Conservation (phyloP, 2,888 invertebrate species). For the Spisula subtruncata region DNA sequence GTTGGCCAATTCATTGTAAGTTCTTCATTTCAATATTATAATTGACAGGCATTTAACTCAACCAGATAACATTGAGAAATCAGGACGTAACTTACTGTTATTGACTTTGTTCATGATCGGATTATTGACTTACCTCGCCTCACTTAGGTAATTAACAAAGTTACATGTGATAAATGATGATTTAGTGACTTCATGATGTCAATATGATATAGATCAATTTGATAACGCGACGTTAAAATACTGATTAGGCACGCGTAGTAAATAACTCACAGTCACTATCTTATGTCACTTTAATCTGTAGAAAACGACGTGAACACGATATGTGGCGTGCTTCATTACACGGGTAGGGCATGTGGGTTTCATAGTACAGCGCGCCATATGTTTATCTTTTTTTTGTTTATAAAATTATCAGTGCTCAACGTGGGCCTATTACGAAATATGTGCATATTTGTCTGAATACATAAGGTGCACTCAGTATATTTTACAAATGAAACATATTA, state of each 20-base stretch:
- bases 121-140: neutral
- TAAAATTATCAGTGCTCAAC: too few relatives aligned
- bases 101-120: neutral
- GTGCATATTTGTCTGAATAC: too few relatives aligned
- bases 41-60: conserved; percentile 5
- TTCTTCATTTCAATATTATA: neutral
- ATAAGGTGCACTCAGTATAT: too few relatives aligned
- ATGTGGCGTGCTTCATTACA: neutral
- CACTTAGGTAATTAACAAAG: neutral
- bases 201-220: neutral
- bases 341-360: neutral
- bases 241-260: neutral
- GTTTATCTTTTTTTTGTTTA: too few relatives aligned
- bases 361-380: neutral
- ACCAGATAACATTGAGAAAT: neutral
- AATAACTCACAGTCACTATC: neutral
- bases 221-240: neutral
- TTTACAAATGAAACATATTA: too few relatives aligned
- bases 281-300: neutral
- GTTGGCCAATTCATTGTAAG: neutral
- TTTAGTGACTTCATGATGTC: neutral
- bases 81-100: neutral
- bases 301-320: neutral
- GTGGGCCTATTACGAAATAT: too few relatives aligned
- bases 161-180: neutral